phyloP scores from a whole-genome alignment of 2,888 invertebrate genomes.

The Cartodere bifasciata region DNA sequence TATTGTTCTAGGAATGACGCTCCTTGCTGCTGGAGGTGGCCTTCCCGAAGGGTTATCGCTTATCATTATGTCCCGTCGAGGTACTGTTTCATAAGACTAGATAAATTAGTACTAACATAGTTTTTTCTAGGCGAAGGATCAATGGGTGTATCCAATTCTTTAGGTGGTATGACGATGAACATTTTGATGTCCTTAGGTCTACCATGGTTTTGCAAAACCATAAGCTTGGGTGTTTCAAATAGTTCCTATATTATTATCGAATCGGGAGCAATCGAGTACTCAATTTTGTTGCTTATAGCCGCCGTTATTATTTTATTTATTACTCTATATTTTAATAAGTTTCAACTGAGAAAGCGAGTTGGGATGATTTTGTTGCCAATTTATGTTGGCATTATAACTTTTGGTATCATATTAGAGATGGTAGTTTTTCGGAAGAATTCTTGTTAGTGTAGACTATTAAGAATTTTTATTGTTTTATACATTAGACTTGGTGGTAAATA shows the following conservation, averaged over 20 bases:
- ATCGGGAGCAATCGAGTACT: constrained; percentile 71
- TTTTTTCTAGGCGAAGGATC: constrained; percentile 59
- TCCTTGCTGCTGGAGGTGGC: constrained; percentile 81
- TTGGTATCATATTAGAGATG: constrained; percentile 69
- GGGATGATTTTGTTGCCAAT: constrained; percentile 52
- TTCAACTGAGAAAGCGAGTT: constrained; percentile 53
- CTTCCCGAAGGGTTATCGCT: constrained; percentile 76
- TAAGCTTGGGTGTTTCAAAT: constrained; percentile 37
- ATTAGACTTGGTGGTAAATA: no score
- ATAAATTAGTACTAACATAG: constrained; percentile 6
- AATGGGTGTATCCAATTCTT: constrained; percentile 76
- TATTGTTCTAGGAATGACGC: constrained; percentile 83
- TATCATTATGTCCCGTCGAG: constrained; percentile 73
- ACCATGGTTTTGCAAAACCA: constrained; percentile 72
- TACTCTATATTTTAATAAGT: constrained; percentile 55
- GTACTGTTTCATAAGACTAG: constrained; percentile 34
- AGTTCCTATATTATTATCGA: constrained; percentile 49
- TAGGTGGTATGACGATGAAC: constrained; percentile 77
- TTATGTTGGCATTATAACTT: constrained; percentile 57
- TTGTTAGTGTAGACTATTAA: no score
- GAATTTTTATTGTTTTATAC: no score
- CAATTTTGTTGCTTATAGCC: constrained; percentile 62
- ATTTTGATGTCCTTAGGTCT: constrained; percentile 71
- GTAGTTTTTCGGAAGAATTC: constrained; percentile 22
- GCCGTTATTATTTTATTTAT: constrained; percentile 60